phyloP scores from a whole-genome alignment of 1,140 invertebrate species.

The Grapholita molesta region DNA sequence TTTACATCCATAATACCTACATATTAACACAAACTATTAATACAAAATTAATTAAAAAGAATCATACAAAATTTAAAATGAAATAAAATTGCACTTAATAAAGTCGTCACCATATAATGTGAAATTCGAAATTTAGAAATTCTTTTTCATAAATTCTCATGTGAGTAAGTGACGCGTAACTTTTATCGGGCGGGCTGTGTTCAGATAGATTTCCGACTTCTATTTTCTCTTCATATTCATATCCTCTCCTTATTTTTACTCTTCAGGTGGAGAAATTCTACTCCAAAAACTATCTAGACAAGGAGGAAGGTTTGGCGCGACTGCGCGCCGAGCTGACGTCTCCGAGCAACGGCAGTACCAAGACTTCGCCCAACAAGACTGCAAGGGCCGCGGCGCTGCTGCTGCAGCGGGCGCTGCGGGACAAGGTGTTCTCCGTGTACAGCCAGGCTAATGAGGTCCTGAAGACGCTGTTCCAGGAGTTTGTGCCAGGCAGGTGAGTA shows the following conservation, averaged over 20 bases:
- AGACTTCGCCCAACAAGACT: constrained; percentile 83
- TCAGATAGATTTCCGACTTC: too few relatives aligned
- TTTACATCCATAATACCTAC: too few relatives aligned
- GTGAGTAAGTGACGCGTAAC: too few relatives aligned
- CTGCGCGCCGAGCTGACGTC: constrained; percentile 86
- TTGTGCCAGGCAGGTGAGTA: constrained; percentile 85
- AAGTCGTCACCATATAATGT: too few relatives aligned
- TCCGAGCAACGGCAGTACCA: constrained; percentile 58
- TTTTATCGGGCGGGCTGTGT: too few relatives aligned
- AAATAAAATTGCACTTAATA: too few relatives aligned
- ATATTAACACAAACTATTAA: too few relatives aligned
- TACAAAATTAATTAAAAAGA: too few relatives aligned
- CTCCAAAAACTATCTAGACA: constrained; percentile 94
- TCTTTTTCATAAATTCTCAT: too few relatives aligned
- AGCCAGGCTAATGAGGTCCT: constrained; percentile 89
- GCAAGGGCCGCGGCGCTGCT: constrained; percentile 87
- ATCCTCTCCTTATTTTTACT: constrained; percentile 15
- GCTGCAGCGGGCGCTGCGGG: constrained; percentile 86
- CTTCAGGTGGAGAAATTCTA: constrained; percentile 94
- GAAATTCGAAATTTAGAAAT: too few relatives aligned
- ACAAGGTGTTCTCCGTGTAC: constrained; percentile 92
- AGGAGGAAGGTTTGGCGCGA: constrained; percentile 91
- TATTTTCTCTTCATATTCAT: too few relatives aligned
- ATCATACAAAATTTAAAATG: too few relatives aligned
- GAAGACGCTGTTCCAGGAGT: constrained; percentile 87